These are phyloP conservation scores for Lagria hirta DNA, from an alignment of 2,888 invertebrate species.

Conservation along the genomic window DNA sequence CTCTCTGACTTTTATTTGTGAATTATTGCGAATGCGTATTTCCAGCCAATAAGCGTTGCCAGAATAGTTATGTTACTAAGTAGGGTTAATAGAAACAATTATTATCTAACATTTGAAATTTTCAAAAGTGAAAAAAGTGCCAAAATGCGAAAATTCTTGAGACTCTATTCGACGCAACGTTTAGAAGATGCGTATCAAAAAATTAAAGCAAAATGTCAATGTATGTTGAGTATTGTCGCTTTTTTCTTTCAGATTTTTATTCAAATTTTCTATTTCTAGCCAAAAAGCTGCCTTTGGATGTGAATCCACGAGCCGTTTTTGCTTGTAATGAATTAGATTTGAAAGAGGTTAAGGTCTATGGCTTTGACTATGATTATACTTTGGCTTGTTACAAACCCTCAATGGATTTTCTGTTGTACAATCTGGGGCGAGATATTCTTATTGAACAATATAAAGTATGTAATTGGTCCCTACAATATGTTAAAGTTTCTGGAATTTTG, in stretches of 20 bases:
- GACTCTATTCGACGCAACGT: slow-evolving; percentile 42
- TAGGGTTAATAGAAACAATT: no score
- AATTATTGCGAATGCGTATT: no score
- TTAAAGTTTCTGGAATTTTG: no score
- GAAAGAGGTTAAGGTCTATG: slow-evolving; percentile 88
- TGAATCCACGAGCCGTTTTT: slow-evolving; percentile 86
- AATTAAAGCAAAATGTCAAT: slow-evolving; percentile 70
- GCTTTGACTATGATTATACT: slow-evolving; percentile 99
- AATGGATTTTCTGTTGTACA: slow-evolving; percentile 86
- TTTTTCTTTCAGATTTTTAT: slow-evolving; percentile 2
- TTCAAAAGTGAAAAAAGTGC: no score
- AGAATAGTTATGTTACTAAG: no score
- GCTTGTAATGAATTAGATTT: slow-evolving; percentile 95
- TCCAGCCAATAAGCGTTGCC: no score
- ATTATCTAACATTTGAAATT: no score
- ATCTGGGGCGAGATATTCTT: slow-evolving; percentile 83
- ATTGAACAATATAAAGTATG: slow-evolving; percentile 84
- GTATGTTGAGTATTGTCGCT: slow-evolving; percentile 58
- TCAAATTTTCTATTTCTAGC: slow-evolving; percentile 57
- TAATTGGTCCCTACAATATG: no score
- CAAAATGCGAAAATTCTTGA: neutral
- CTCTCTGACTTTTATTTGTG: no score
- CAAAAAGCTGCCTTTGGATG: slow-evolving; percentile 84
- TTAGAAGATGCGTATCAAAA: slow-evolving; percentile 63
- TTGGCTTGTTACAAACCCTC: slow-evolving; percentile 91